phyloP scores from a whole-genome alignment of 2,888 invertebrate genomes.

The Tetropium fuscum region DNA sequence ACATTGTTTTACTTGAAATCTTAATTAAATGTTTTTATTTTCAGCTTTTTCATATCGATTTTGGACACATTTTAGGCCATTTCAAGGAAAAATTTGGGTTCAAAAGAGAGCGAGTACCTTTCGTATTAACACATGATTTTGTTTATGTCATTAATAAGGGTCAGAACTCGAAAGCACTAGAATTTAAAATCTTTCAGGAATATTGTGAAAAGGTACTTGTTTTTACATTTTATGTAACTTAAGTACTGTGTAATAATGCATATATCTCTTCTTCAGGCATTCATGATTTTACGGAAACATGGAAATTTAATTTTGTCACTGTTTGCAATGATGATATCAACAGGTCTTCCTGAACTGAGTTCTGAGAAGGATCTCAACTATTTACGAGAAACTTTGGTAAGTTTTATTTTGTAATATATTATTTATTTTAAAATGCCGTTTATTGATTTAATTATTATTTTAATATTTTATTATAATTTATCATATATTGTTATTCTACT shows the following conservation, averaged over 20 bases:
- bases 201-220: conserved; percentile 79
- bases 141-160: conserved; percentile 96
- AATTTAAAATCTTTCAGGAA: conserved; percentile 85
- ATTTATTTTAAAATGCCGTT: too few species aligned
- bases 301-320: conserved; percentile 91
- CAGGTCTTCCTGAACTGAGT: conserved; percentile 92
- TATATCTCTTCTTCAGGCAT: conserved; percentile 73
- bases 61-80: conserved; percentile 92
- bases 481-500: too few species aligned
- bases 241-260: neutral
- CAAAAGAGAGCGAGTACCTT: conserved; percentile 92
- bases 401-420: too few species aligned
- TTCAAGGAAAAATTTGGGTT: conserved; percentile 97
- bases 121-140: conserved; percentile 94
- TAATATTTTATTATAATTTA: too few species aligned
- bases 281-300: conserved; percentile 86
- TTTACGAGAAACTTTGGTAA: conserved; percentile 86
- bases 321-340: conserved; percentile 98
- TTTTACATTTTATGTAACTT: neutral
- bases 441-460: too few species aligned
- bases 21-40: conserved; percentile 34
- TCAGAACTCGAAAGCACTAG: conserved; percentile 74
- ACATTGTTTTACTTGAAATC: too few species aligned
- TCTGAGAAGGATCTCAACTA: conserved; percentile 94
- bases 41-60: conserved; percentile 92